Conservation (phyloP, 2,113 vertebrate genomes). For the Theropithecus gelada region DNA sequence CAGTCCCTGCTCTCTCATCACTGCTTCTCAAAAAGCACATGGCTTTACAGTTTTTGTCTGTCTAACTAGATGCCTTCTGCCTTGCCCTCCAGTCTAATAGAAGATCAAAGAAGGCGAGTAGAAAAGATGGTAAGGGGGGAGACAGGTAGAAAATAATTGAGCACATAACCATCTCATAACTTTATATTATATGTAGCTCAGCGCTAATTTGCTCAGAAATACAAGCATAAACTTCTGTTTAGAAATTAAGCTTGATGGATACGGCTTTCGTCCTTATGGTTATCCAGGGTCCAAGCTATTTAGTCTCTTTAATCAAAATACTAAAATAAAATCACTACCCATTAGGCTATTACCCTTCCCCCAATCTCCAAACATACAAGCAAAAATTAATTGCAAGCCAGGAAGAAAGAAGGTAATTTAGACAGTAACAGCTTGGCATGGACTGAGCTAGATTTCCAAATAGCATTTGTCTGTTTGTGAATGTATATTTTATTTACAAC, state of each 20-base stretch:
- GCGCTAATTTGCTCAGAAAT: neutral
- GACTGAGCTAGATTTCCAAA: conserved; percentile 50
- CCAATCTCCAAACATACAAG: conserved; percentile 64
- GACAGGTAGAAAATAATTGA: neutral
- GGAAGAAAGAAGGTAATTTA: conserved; percentile 60
- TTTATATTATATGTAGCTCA: neutral
- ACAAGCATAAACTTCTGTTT: conserved; percentile 21
- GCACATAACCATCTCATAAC: neutral
- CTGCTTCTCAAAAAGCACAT: neutral
- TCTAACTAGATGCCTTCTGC: neutral
- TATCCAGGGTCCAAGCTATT: conserved; percentile 63
- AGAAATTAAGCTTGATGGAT: conserved; percentile 59
- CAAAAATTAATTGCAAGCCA: conserved; percentile 73
- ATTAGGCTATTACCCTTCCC: conserved; percentile 64
- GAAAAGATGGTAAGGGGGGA: neutral
- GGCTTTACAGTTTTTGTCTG: neutral
- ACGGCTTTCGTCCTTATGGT: conserved; percentile 56
- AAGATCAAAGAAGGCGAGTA: neutral
- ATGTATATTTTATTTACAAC: conserved; percentile 65
- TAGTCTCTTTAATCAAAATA: conserved; percentile 74
- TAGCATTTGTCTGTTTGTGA: conserved; percentile 45
- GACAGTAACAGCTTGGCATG: conserved; percentile 52
- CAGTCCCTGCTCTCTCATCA: neutral
- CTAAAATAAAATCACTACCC: conserved; percentile 67
- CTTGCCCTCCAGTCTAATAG: neutral